Conservation (phyloP, 2,113 vertebrate genomes). For the Embiotoca jacksoni region DNA sequence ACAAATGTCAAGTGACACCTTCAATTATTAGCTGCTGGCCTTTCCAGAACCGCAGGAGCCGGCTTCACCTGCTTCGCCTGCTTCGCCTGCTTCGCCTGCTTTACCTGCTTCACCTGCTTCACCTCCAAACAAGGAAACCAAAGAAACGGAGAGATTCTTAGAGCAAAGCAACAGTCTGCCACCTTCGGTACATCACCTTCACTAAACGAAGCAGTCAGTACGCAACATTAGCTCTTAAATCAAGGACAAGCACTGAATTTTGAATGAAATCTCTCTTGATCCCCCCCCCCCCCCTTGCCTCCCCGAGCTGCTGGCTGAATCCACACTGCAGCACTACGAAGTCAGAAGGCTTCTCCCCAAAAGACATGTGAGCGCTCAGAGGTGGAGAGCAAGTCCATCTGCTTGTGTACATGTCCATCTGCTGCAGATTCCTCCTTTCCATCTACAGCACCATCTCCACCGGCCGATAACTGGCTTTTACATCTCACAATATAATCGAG, state of each 20-base stretch:
- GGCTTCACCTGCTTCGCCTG: too few relatives aligned
- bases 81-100: too few relatives aligned
- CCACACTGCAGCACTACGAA: conserved; percentile 9
- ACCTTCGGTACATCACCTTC: conserved; percentile 24
- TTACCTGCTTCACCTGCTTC: not conserved
- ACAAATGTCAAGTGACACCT: conserved; percentile 63
- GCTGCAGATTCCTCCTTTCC: conserved; percentile 52
- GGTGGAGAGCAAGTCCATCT: conserved; percentile 70
- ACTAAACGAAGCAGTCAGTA: conserved; percentile 36
- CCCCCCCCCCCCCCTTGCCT: not conserved
- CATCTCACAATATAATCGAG: conserved; percentile 5
- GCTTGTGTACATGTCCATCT: conserved; percentile 64
- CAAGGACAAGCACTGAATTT: conserved; percentile 34
- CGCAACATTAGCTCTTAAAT: conserved; percentile 26
- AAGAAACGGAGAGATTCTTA: conserved; percentile 10
- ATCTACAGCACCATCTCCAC: conserved; percentile 46
- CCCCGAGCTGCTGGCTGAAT: conserved; percentile 28
- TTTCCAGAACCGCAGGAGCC: conserved; percentile 36
- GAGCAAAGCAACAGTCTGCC: not conserved
- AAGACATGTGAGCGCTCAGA: conserved; percentile 53
- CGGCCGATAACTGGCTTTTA: conserved; percentile 14
- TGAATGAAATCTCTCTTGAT: conserved; percentile 9
- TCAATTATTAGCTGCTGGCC: conserved; percentile 60
- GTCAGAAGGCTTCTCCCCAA: conserved; percentile 48
- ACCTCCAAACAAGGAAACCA: conserved; percentile 1